phyloP scores from a whole-genome alignment of 2,113 vertebrate genomes.

The Mormyrus lacerda region DNA sequence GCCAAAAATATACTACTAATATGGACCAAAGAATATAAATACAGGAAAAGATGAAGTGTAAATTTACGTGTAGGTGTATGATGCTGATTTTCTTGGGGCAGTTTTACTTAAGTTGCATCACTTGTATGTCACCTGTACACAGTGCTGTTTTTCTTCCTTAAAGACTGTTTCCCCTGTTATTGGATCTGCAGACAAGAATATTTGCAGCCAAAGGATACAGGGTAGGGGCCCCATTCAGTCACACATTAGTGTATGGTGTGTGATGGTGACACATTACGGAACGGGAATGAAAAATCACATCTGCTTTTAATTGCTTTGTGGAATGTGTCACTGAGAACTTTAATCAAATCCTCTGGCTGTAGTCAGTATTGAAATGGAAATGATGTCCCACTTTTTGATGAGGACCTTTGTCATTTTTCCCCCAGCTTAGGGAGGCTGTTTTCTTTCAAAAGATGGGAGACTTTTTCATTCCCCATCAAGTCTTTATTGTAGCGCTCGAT shows the following conservation, averaged over 20 bases:
- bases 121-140: not conserved
- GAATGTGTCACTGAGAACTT: slow-evolving; percentile 25
- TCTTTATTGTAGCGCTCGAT: slow-evolving; percentile 27
- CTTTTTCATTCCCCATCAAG: slow-evolving; percentile 19
- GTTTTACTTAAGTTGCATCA: not conserved
- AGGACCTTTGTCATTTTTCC: slow-evolving; percentile 27
- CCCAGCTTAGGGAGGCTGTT: slow-evolving; percentile 25
- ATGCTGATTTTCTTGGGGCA: not conserved
- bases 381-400: slow-evolving; percentile 23
- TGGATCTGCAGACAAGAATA: not conserved
- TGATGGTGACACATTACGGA: slow-evolving; percentile 16
- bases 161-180: not conserved
- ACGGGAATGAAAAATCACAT: slow-evolving; percentile 12
- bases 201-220: not conserved
- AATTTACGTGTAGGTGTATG: not conserved
- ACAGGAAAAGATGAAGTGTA: not conserved
- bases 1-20: not conserved
- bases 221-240: not conserved
- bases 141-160: too few species aligned
- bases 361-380: slow-evolving; percentile 44
- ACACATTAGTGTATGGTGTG: not conserved
- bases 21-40: not conserved
- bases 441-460: slow-evolving; percentile 11
- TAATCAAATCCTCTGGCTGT: slow-evolving; percentile 25
- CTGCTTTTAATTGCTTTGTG: slow-evolving; percentile 42